Base-by-base conservation (phyloP, 2,888 invertebrate genomes). In the Caenorhabditis macrosperma region DNA sequence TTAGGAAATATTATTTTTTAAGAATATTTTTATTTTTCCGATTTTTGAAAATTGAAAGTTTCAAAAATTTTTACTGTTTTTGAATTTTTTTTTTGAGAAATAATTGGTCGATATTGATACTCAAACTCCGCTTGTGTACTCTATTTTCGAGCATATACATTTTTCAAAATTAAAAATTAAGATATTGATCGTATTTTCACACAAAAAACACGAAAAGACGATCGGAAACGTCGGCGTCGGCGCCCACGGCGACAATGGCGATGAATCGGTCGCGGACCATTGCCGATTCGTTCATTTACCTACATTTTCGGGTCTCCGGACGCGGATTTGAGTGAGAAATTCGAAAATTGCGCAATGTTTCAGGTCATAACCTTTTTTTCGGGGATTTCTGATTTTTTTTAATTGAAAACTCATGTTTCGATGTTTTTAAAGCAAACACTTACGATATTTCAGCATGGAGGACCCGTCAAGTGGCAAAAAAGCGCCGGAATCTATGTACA, bases 281-380 rank as follows among this genome's bases (percentile, higher is more conserved):
- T 77, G 61, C 24, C 74, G 64, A 74, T 52, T 64, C 57, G 74
- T 68, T 77, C 63, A 68, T 68, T 77, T 77, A 77, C 76, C 76
- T 77, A 77, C 68, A 77, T 77, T 67, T 66, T 67, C 33, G 28
- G 35, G 57, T 57, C 41, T 38, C 46, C 63, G 30, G 35, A 44
- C 10, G 44, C 48, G n/a, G 20, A 20, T 17, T 38, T 30, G 15
- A 2, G 28, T 24, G 22, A 7, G 33, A 44, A 33, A 54, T 69
- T 69, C 26, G 41, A 54, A 60, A 61, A 48, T 46, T 41, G 33
- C 61, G 61, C 17, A n/a, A 30, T 10, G 17, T n/a, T n/a, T n/a
- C n/a, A n/a, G n/a, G n/a, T n/a, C n/a, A n/a, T n/a, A n/a, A n/a
- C n/a, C n/a, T n/a, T 54, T 30, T 17, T n/a, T 59, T 17, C 38